A percentile compares a stretch with the other conserved stretches of the same genome.
Conservation (phyloP, 2,113 vertebrate species). For the Microtus oregoni region DNA sequence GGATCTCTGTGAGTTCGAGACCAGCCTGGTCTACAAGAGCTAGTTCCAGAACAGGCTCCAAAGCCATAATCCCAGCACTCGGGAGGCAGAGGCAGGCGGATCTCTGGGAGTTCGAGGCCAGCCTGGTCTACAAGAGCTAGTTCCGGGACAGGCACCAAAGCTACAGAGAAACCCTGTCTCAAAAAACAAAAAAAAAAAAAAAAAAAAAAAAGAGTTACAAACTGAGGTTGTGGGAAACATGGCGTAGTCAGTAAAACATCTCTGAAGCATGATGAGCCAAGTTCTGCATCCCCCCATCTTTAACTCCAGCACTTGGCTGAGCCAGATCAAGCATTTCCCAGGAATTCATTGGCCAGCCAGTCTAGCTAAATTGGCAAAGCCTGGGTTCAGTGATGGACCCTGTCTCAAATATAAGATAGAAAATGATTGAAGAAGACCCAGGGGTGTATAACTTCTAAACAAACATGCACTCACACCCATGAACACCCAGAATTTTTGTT, state of each 20-base stretch:
- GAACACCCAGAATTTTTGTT: background rate
- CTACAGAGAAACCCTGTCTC: too few relatives aligned
- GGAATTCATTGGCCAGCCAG: background rate
- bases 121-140: too few relatives aligned
- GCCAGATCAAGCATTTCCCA: background rate
- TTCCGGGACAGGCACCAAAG: too few relatives aligned
- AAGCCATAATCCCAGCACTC: too few relatives aligned
- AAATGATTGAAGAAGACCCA: background rate
- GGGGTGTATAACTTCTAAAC: background rate
- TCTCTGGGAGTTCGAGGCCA: too few relatives aligned
- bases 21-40: too few relatives aligned
- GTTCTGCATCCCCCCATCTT: background rate
- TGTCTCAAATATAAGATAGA: background rate
- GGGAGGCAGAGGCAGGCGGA: too few relatives aligned
- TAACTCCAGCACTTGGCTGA: background rate
- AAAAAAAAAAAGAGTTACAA: background rate
- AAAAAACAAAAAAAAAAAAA: too few relatives aligned
- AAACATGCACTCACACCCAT: background rate
- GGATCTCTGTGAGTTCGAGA: too few relatives aligned
- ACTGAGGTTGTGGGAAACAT: background rate
- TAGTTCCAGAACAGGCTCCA: too few relatives aligned
- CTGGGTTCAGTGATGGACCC: background rate
- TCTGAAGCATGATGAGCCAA: background rate
- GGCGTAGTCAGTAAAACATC: background rate
- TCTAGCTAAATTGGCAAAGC: background rate